Evolutionary conservation across 2,113 vertebrate species (phyloP).

Genomic region (Piaya cayana): DNA sequence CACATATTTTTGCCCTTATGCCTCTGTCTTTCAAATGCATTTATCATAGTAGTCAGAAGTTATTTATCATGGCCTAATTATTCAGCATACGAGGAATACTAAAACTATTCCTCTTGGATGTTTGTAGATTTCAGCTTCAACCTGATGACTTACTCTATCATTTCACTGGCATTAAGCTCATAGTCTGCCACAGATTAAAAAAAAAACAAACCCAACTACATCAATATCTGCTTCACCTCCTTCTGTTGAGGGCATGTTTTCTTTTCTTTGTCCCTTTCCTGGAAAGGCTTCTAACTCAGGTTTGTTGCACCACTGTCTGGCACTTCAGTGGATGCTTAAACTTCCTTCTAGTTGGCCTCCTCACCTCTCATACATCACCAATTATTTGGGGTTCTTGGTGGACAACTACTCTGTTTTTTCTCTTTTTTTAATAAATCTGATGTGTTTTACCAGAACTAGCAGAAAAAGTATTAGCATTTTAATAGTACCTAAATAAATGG

Average conservation of each 20-base stretch:
- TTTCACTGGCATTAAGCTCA: not conserved
- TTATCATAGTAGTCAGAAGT: not conserved
- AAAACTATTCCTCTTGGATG: not conserved
- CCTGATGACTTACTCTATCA: not conserved
- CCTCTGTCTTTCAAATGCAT: not conserved
- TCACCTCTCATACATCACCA: not conserved
- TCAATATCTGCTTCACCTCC: not conserved
- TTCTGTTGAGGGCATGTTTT: not conserved
- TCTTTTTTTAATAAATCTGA: not conserved
- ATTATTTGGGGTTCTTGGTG: not conserved
- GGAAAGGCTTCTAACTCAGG: not conserved
- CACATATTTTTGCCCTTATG: not conserved
- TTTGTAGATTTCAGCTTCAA: not conserved
- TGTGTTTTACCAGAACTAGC: not conserved
- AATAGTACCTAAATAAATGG: not conserved
- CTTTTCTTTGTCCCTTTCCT: not conserved
- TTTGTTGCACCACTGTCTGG: not conserved
- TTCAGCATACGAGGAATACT: not conserved
- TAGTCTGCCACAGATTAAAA: not conserved
- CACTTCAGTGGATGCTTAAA: not conserved
- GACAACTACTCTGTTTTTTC: not conserved
- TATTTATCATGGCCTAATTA: not conserved
- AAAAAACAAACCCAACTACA: not conserved
- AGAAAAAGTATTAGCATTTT: not conserved
- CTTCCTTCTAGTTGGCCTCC: not conserved